These are phyloP conservation scores for Iguana delicatissima DNA, from an alignment of 2,797 vertebrate species.

Conservation along the genomic window DNA sequence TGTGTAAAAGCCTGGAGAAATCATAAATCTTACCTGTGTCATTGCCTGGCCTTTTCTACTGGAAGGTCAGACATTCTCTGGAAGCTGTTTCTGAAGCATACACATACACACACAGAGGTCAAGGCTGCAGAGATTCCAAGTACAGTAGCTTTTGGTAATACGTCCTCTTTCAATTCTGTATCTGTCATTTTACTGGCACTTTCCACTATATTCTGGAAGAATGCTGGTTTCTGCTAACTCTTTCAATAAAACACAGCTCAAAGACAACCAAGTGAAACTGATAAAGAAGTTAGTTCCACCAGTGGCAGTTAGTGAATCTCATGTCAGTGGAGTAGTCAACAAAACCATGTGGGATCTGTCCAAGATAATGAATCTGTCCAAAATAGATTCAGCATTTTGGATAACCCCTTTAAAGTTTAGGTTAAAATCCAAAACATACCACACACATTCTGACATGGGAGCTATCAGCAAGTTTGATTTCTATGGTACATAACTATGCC, in stretches of 20 bases:
- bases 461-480: neutral
- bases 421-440: neutral
- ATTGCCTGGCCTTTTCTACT: neutral
- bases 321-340: too few species aligned
- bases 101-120: neutral
- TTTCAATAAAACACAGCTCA: neutral
- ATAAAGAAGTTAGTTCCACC: neutral
- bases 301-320: too few species aligned
- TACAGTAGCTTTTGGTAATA: neutral
- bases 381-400: neutral
- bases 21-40: conserved; percentile 10
- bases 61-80: conserved; percentile 35
- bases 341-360: too few species aligned
- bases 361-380: too few species aligned
- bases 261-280: neutral
- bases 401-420: neutral
- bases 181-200: neutral
- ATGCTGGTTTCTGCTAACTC: neutral
- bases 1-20: neutral
- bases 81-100: conserved; percentile 19
- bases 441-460: too few species aligned
- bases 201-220: neutral
- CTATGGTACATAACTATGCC: neutral
- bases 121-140: neutral
- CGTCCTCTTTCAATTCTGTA: neutral